phyloP scores from a whole-genome alignment of 2,888 invertebrate species.

The Parelbella ahira region DNA sequence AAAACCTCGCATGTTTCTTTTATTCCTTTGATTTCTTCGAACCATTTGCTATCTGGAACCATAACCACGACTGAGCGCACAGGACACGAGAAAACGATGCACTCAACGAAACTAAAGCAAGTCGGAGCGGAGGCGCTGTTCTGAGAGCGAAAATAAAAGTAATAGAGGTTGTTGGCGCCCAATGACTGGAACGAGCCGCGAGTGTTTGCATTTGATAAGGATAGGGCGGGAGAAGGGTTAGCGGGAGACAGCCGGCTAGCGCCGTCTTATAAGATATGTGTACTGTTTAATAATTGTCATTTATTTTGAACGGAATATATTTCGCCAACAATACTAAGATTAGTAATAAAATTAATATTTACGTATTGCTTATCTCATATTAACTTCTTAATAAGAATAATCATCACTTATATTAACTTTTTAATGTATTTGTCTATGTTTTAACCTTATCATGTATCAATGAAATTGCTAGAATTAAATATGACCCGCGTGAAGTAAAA shows the following conservation, averaged over 20 bases:
- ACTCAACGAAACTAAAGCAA: constrained; percentile 24
- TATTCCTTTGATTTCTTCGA: constrained; percentile 9
- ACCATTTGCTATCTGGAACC: constrained; percentile 19
- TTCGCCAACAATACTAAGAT: no score
- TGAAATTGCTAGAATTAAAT: no score
- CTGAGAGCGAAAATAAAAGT: constrained; percentile 62
- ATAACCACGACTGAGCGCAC: constrained; percentile 23
- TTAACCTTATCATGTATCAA: no score
- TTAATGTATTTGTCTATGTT: no score
- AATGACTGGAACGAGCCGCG: constrained; percentile 69
- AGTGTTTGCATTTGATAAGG: constrained; percentile 78
- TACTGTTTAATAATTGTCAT: background rate
- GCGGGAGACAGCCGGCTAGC: background rate
- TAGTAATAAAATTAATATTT: no score
- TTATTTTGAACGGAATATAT: no score
- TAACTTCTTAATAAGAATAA: no score
- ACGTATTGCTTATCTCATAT: no score
- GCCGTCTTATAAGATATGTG: constrained; percentile 7
- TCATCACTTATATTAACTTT: no score
- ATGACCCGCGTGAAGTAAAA: no score
- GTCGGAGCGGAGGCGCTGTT: constrained; percentile 18
- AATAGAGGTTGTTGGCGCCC: constrained; percentile 58
- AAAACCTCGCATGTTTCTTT: constrained; percentile 10
- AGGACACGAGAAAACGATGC: constrained; percentile 22
- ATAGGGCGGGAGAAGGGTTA: constrained; percentile 28